These are phyloP conservation scores for Phataginus tetradactyla DNA, from an alignment of 2,797 vertebrate species.

Conservation along the genomic window DNA sequence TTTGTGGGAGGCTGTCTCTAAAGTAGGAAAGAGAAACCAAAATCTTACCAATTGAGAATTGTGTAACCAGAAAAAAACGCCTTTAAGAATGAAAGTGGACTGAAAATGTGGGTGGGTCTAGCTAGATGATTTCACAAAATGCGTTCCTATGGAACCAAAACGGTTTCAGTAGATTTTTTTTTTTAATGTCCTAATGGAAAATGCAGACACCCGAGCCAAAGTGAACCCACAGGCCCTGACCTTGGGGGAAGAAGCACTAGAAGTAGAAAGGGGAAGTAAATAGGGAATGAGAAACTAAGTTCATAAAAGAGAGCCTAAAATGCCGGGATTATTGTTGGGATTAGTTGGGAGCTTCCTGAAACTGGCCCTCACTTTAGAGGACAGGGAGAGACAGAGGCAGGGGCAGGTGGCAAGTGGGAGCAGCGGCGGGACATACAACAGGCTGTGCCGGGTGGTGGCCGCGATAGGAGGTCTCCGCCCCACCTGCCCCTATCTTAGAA, in stretches of 20 bases:
- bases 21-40: background rate
- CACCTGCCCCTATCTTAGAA: background rate
- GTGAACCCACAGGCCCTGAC: rapidly evolving
- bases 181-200: background rate
- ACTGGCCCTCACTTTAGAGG: rapidly evolving
- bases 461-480: background rate
- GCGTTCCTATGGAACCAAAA: background rate
- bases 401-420: background rate
- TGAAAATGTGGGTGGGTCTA: no score
- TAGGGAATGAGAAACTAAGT: background rate
- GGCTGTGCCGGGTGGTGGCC: no score
- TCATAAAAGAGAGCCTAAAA: background rate
- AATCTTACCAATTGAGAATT: background rate
- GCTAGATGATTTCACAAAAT: background rate
- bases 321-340: background rate
- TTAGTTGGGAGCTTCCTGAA: background rate
- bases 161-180: background rate
- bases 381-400: background rate
- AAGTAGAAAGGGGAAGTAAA: background rate
- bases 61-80: background rate
- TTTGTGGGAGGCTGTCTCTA: background rate
- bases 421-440: background rate
- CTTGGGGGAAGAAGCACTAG: background rate
- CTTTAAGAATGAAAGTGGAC: background rate
- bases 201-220: background rate